Evolutionary conservation across 1,140 invertebrate species (phyloP).

Genomic region (Goniozus legneri): DNA sequence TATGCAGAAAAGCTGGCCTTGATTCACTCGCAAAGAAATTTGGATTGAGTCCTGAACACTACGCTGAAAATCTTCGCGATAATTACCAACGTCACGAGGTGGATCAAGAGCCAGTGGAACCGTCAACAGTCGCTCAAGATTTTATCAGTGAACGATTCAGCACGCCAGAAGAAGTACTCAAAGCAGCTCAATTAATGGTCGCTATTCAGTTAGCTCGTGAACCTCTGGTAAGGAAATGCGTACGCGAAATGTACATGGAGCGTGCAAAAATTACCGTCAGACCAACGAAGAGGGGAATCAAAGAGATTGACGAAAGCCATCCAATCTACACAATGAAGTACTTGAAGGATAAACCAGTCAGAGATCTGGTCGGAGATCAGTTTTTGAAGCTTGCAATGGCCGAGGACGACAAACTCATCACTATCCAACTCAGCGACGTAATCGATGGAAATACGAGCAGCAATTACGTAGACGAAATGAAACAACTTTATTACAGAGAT

Average conservation of each 20-base stretch:
- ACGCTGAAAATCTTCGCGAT: slow-evolving; percentile 94
- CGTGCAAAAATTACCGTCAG: slow-evolving; percentile 76
- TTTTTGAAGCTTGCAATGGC: slow-evolving; percentile 82
- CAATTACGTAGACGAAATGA: slow-evolving; percentile 86
- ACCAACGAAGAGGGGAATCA: slow-evolving; percentile 89
- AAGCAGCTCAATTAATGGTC: slow-evolving; percentile 90
- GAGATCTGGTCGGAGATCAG: slow-evolving; percentile 85
- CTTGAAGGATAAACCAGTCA: slow-evolving; percentile 90
- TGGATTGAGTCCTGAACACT: slow-evolving; percentile 92
- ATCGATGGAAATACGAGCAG: slow-evolving; percentile 72
- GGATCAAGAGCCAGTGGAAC: slow-evolving; percentile 82
- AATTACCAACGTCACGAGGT: slow-evolving; percentile 97
- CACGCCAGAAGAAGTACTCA: slow-evolving; percentile 73
- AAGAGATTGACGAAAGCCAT: slow-evolving; percentile 93
- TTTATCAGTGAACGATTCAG: slow-evolving; percentile 58
- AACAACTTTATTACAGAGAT: slow-evolving; percentile 87
- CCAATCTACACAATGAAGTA: slow-evolving; percentile 88
- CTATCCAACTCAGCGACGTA: slow-evolving; percentile 68
- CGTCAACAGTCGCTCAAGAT: slow-evolving; percentile 75
- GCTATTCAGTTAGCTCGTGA: slow-evolving; percentile 90
- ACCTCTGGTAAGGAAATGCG: slow-evolving; percentile 80
- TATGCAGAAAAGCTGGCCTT: slow-evolving; percentile 83
- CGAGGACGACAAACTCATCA: slow-evolving; percentile 83
- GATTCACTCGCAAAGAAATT: slow-evolving; percentile 85
- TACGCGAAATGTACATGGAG: slow-evolving; percentile 89